phyloP scores from a whole-genome alignment of 2,888 invertebrate genomes.

The Parelbella ahira region DNA sequence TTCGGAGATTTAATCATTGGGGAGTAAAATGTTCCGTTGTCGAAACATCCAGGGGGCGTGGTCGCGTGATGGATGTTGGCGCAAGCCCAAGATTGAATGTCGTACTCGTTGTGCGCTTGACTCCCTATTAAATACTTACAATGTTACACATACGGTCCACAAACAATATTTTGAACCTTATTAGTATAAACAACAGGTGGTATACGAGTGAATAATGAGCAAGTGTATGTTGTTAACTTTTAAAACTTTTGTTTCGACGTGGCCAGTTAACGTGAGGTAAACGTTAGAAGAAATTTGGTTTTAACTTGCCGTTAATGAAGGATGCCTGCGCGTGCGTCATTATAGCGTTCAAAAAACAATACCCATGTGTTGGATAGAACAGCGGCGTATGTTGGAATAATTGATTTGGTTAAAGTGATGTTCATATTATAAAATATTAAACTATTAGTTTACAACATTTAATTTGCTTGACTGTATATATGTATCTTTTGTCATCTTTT shows the following conservation, averaged over 20 bases:
- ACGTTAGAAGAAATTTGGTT: conserved; percentile 32
- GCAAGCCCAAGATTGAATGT: conserved; percentile 49
- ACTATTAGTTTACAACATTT: no score
- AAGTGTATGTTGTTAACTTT: conserved; percentile 24
- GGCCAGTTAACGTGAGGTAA: conserved; percentile 31
- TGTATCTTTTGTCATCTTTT: no score
- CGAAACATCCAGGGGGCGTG: conserved; percentile 56
- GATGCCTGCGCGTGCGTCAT: conserved; percentile 20
- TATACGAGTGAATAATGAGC: not conserved
- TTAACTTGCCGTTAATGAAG: conserved; percentile 34
- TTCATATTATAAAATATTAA: no score
- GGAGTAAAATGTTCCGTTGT: conserved; percentile 42
- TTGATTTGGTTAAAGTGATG: no score
- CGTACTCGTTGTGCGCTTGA: conserved; percentile 35
- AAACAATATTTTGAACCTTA: conserved; percentile 25
- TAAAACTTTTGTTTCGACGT: conserved; percentile 31
- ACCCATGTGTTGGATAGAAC: no score
- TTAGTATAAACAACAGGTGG: no score
- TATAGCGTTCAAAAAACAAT: no score
- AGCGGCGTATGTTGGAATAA: no score
- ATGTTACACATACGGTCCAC: conserved; percentile 8
- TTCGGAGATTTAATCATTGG: conserved; percentile 55
- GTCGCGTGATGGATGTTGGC: conserved; percentile 64
- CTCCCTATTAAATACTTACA: conserved; percentile 34
- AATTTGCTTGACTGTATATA: no score